Evolutionary conservation across 2,113 vertebrate species (phyloP), one percentile per base, ranked within the genome.

Genomic region (Coregonus clupeaformis): DNA sequence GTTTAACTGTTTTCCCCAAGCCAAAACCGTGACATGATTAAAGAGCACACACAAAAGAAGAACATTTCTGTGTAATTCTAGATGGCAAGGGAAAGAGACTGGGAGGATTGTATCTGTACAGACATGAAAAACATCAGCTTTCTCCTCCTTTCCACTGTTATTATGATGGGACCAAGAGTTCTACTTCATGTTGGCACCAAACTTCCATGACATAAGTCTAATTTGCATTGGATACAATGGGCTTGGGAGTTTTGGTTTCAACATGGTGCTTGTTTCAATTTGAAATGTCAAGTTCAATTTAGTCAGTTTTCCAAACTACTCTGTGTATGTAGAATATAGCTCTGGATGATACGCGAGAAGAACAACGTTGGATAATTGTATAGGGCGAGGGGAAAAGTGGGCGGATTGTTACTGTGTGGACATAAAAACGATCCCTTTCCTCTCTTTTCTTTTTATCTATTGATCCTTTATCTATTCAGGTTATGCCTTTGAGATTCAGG

Each of bases 61-160:
- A 80, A 77, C 57, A 75, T 73, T 42, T 77, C 52, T 59, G 71
- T 27, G 72, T 79, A 85, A 84, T 42, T 78, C 62, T 24, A 71
- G 45, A 76, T 32, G 32, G 36, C 77, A 63, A 87, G 79, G 75
- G 79, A 79, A 83, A 74, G 36, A 1, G 66, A 77, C 70, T 16
- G 24, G 72, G 45, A 74, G 77, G 76, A 83, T 83, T 82, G 72
- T 78, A 69, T 69, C 62, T 68, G 65, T 69, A 83, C 60, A 66
- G 22, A 47, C 1, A 4, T 12, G 63, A 82, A 69, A 77, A 16
- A 76, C 30, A 42, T 20, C 4, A 22, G 7, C 57, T 47, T 22
- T 69, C 16, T 69, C 67, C 42, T 42, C 25, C 16, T 66, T 66
- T 66, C 29, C 64, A 32, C 27, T 66, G 64, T 16, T 29, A 29